Evolutionary conservation across 35 echinoderm and acorn worm genomes (phyloP), one percentile per base, ranked within the genome.

Genomic region (Holothuria glaberrima): DNA sequence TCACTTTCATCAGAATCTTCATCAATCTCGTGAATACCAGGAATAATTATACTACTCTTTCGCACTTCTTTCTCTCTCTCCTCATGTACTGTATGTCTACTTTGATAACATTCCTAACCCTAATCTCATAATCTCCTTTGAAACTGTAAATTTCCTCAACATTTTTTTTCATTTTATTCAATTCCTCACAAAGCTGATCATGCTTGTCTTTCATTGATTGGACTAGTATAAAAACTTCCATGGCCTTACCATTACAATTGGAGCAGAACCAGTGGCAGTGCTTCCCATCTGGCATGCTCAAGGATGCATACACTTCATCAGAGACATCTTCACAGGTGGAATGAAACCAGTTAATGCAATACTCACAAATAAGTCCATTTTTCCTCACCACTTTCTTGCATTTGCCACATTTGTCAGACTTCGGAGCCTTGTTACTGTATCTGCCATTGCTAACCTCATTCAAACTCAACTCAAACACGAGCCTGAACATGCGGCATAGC

Each of bases 201-300:
- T 71, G 68, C 33, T 71, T 71, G 26, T 71, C 68, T 30, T 71
- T 71, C 68, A 71, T 71, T 28, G 68, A 71, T 71, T 71, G 68
- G 26, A 71, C 12, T 71, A 71, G 68, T 1, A 71, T 71, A 28
- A 71, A 71, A 2, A 71, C 68, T 71, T 71, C 29, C 68, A 71
- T 28, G 29, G 68, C 68, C 68, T 71, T 71, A 28, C 35, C 48
- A 80, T 80, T 80, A 20, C 75, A 80, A n/a, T 9, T 22, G 3
- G 75, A 12, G 38, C 75, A 80, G 19, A 80, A 80, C 75, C 75
- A 80, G 35, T 80, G 38, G 75, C 75, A 80, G 12, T 80, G 75
- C 27, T 80, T 80, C 1, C 75, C 75, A 50, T 80, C 31, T 80
- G 75, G 25, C 75, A 46, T 80, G 48, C 75, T 80, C 35, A 80